These are phyloP conservation scores for Campylomormyrus numenius DNA, from an alignment of 2,113 vertebrate genomes.

Conservation along the genomic window DNA sequence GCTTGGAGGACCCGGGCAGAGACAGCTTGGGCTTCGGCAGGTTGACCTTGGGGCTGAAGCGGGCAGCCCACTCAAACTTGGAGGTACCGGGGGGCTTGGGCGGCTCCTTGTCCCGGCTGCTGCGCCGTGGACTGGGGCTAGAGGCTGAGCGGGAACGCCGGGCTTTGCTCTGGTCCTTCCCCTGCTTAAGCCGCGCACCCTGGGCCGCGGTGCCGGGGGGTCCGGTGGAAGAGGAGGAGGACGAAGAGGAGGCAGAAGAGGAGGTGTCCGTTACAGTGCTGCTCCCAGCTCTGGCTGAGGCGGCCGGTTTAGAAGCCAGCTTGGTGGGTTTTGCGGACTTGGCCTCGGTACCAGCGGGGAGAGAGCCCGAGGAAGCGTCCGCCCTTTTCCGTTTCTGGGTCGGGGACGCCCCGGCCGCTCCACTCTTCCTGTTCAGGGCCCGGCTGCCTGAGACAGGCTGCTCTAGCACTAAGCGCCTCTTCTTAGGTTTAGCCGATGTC, in stretches of 20 bases:
- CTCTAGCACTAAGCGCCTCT: slow-evolving; percentile 74
- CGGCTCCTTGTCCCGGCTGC: slow-evolving; percentile 93
- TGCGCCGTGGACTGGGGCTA: slow-evolving; percentile 91
- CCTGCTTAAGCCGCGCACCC: slow-evolving; percentile 93
- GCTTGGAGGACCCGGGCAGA: slow-evolving; percentile 93
- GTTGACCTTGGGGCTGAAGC: slow-evolving; percentile 97
- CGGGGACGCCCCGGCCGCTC: slow-evolving; percentile 73
- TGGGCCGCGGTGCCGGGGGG: slow-evolving; percentile 78
- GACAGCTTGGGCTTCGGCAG: slow-evolving; percentile 98
- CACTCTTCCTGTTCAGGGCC: slow-evolving; percentile 83
- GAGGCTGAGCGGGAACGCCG: slow-evolving; percentile 93
- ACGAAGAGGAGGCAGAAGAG: slow-evolving; percentile 86
- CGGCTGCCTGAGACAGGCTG: slow-evolving; percentile 78
- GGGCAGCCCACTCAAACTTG: slow-evolving; percentile 97
- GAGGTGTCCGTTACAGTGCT: slow-evolving; percentile 95
- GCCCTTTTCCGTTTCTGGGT: slow-evolving; percentile 95
- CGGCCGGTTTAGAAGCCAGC: slow-evolving; percentile 99
- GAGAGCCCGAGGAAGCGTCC: slow-evolving; percentile 75
- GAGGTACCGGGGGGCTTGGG: slow-evolving; percentile 89
- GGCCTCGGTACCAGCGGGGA: slow-evolving; percentile 85
- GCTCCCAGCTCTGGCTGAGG: slow-evolving; percentile 99
- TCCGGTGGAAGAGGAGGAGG: slow-evolving; percentile 77
- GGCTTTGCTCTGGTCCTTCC: slow-evolving; percentile 96
- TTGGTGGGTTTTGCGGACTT: slow-evolving; percentile 97
- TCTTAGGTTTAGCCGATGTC: slow-evolving; percentile 75